Conservation (phyloP, 2,797 vertebrate genomes). For the Sitta carolinensis region DNA sequence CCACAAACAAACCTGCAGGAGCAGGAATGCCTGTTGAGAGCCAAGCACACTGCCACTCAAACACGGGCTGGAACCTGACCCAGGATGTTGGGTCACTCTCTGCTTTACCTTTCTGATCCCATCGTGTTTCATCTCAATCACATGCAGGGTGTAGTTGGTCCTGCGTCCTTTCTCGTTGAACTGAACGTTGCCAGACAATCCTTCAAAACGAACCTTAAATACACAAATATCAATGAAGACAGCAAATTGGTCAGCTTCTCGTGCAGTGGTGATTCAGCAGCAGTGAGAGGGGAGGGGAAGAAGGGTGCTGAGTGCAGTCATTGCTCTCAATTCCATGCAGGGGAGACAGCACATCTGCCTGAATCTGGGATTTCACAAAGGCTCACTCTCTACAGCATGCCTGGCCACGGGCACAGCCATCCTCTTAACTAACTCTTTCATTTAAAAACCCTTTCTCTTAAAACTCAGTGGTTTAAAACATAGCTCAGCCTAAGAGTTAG, state of each 20-base stretch:
- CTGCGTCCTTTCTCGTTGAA: conserved; percentile 97
- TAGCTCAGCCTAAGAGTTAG: not conserved
- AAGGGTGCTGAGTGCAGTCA: not conserved
- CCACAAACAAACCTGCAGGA: not conserved
- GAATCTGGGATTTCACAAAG: not conserved
- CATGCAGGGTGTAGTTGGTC: conserved; percentile 94
- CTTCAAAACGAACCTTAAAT: conserved; percentile 91
- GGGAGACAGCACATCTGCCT: not conserved
- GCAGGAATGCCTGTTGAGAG: not conserved
- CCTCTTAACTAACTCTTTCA: not conserved
- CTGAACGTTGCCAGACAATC: conserved; percentile 95
- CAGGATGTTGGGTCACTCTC: not conserved
- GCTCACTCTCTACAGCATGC: not conserved
- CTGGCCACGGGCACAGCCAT: not conserved
- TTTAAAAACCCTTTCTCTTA: not conserved
- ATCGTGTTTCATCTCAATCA: conserved; percentile 93
- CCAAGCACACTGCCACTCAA: not conserved
- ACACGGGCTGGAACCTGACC: not conserved
- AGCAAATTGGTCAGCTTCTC: not conserved
- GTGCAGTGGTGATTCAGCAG: fast-evolving
- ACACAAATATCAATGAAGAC: not conserved
- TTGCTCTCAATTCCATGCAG: not conserved
- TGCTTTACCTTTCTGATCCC: conserved; percentile 90
- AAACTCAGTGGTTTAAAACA: not conserved
- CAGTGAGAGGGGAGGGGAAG: not conserved